Base-by-base conservation (phyloP, 2,888 invertebrate species). In the Congeria kusceri region DNA sequence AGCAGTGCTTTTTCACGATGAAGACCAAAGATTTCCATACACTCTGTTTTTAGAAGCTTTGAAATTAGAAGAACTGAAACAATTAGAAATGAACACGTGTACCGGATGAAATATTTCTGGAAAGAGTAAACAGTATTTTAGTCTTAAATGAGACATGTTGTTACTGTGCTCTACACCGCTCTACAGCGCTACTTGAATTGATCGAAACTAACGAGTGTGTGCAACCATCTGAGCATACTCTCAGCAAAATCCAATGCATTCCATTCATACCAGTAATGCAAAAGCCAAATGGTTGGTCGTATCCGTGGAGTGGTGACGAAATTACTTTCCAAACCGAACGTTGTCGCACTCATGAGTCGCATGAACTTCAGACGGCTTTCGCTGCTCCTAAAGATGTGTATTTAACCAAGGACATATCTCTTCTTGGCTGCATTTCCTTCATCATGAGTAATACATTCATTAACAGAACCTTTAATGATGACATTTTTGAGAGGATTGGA, bases 261-360 rank as follows among this genome's bases (percentile, higher is more conserved):
- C n/a, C 23, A 23, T 73, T 73, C 49, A 18, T 78, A 4, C 74
- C 78, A 0, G 65, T 74, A 18, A 23, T 32, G 28, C 5, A 11
- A 3, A 73, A 59, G 25, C 74, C 73, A n/a, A 11, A 53, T 3
- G 9, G 25, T 7, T 78, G 78, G 78, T 66, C 59, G 20, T 69
- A 56, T 49, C 25, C 47, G 23, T 77, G 77, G 77, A 47, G 67
- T 58, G 47, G 25, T 18, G 69, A 69, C 23, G 15, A 58, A 39
- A 39, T 39, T 15, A 15, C 39, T 39, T 39, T 39, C 15, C 39
- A 39, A 15, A 39, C 9, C 4, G 15, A 39, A 39, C 1, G 39
- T 39, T 39, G 39, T 39, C 9, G 13, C 39, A 39, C 9, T 13
- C 39, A 39, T 39, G 9, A 39, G 39, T 39, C 39, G 3, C 9